A percentile compares a stretch with the other conserved stretches of the same genome.
These are phyloP conservation scores for Caenorhabditis sinica DNA, from an alignment of 2,888 invertebrate species.

Conservation along the genomic window DNA sequence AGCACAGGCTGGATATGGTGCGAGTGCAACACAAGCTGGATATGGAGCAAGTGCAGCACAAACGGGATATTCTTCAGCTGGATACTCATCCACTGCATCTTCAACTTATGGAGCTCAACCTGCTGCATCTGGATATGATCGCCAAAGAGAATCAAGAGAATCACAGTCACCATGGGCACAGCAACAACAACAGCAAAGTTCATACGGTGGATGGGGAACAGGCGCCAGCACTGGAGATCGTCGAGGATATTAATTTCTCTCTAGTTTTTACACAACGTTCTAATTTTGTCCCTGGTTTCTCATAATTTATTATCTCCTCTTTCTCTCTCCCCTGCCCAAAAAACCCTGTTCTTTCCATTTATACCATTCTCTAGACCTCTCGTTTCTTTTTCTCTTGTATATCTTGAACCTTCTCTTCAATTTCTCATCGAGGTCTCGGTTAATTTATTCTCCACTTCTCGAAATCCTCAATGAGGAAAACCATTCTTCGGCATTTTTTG, in stretches of 20 bases:
- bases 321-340: too few species aligned
- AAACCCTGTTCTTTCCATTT: constrained; percentile 20
- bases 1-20: neutral
- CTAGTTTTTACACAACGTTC: neutral
- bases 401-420: neutral
- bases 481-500: neutral
- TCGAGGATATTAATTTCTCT: constrained; percentile 29
- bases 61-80: constrained; percentile 1
- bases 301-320: constrained; percentile 3
- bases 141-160: constrained; percentile 48
- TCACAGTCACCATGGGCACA: constrained; percentile 29
- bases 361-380: neutral
- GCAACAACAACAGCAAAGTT: constrained; percentile 20
- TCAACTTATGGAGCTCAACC: constrained; percentile 26
- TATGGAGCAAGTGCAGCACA: constrained; percentile 30
- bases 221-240: constrained; percentile 30
- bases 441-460: constrained; percentile 16
- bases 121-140: constrained; percentile 26
- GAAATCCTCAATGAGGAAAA: constrained; percentile 13
- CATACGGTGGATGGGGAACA: constrained; percentile 52
- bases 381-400: neutral
- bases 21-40: neutral
- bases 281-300: neutral
- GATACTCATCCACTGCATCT: neutral
- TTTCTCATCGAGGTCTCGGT: constrained; percentile 19